These are phyloP conservation scores for Cheilinus undulatus DNA, from an alignment of 2,113 vertebrate species.

Conservation along the genomic window DNA sequence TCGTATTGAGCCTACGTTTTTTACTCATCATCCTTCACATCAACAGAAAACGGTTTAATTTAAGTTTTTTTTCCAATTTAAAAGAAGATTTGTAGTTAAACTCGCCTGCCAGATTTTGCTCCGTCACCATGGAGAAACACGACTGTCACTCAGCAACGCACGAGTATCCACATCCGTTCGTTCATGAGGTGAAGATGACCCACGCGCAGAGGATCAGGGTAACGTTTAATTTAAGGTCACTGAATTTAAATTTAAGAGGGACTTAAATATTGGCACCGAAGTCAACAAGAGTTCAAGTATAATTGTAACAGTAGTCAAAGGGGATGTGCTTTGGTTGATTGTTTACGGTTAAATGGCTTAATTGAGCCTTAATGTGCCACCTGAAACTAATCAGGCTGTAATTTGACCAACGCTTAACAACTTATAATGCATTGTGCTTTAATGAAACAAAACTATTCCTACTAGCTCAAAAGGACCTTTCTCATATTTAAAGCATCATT, in stretches of 20 bases:
- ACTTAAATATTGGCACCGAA: no score
- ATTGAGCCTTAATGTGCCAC: background rate
- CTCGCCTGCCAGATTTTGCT: background rate
- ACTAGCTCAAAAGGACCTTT: no score
- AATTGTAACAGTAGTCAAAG: background rate
- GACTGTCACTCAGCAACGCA: constrained; percentile 12
- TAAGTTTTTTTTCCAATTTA: background rate
- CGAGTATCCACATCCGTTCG: constrained; percentile 82
- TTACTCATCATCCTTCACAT: background rate
- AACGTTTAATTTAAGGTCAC: constrained; percentile 5
- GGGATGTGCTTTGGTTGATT: no score
- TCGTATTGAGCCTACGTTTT: background rate
- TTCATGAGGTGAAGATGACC: constrained; percentile 81
- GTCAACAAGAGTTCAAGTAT: no score
- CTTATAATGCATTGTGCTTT: background rate
- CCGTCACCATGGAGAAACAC: constrained; percentile 64
- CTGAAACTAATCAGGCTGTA: background rate
- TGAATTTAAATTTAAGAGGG: background rate
- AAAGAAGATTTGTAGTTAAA: background rate
- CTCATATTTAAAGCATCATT: no score
- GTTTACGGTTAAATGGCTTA: no score
- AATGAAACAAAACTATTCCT: no score
- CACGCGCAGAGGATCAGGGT: constrained; percentile 84
- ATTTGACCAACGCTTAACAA: background rate
- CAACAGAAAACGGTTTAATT: background rate